phyloP scores from a whole-genome alignment of 2,113 vertebrate species.

The Eonycteris spelaea region DNA sequence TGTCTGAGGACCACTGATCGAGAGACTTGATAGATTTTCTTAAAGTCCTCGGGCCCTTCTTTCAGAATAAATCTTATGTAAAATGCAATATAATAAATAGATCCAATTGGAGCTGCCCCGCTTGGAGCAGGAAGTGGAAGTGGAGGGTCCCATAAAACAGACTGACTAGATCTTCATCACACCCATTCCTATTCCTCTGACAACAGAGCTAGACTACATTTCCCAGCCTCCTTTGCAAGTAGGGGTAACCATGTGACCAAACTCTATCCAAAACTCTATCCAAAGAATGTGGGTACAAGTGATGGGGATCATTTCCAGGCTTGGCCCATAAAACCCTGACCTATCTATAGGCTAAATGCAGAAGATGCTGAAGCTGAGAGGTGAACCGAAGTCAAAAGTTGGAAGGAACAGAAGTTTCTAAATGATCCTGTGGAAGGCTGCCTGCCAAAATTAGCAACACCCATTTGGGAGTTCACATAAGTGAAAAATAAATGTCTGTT shows the following conservation, averaged over 20 bases:
- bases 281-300: neutral
- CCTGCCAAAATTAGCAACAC: neutral
- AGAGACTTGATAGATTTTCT: neutral
- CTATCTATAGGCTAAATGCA: neutral
- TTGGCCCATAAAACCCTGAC: neutral
- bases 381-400: neutral
- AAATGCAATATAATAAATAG: neutral
- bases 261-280: neutral
- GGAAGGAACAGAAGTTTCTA: neutral
- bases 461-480: neutral
- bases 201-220: neutral
- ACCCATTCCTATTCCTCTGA: neutral
- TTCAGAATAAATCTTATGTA: neutral
- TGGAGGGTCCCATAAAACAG: neutral
- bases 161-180: neutral
- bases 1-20: neutral
- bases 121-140: neutral
- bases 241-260: neutral
- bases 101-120: neutral
- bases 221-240: conserved; percentile 38
- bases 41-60: neutral
- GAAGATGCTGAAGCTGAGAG: neutral
- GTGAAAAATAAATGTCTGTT: neutral
- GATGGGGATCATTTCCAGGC: neutral
- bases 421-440: fast-evolving